Evolutionary conservation across 1,140 invertebrate species (phyloP).

Genomic region (Neuroterus valhalla): DNA sequence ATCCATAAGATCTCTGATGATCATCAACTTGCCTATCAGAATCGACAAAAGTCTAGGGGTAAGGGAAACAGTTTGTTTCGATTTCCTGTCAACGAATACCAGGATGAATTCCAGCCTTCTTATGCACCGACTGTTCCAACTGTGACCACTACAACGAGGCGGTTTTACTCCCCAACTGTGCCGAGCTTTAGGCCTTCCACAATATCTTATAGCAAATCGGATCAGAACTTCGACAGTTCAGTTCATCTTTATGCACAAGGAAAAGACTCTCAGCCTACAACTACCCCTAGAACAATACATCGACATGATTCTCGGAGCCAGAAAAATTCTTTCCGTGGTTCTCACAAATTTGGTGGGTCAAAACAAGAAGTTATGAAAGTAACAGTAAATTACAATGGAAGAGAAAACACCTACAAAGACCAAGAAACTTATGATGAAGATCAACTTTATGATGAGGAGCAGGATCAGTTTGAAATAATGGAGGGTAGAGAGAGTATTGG

Average conservation of each 20-base stretch:
- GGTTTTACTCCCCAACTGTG: slow-evolving; percentile 68
- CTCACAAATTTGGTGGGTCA: neutral
- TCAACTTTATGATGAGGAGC: slow-evolving; percentile 37
- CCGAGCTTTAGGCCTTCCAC: slow-evolving; percentile 62
- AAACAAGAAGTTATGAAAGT: slow-evolving; percentile 29
- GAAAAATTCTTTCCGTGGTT: neutral
- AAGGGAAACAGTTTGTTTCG: slow-evolving; percentile 40
- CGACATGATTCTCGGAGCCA: neutral
- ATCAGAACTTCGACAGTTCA: slow-evolving; percentile 62
- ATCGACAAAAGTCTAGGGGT: slow-evolving; percentile 5
- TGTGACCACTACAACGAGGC: slow-evolving; percentile 65
- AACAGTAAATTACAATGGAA: neutral
- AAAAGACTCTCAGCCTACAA: neutral
- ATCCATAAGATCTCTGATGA: slow-evolving; percentile 53
- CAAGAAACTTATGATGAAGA: neutral
- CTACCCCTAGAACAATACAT: neutral
- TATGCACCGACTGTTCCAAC: slow-evolving; percentile 70
- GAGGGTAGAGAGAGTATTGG: slow-evolving; percentile 65
- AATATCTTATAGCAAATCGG: slow-evolving; percentile 54
- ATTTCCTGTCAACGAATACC: slow-evolving; percentile 45
- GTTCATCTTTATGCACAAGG: slow-evolving; percentile 60
- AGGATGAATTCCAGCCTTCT: slow-evolving; percentile 59
- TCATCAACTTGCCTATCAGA: slow-evolving; percentile 38
- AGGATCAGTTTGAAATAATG: slow-evolving; percentile 56
- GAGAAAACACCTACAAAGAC: slow-evolving; percentile 9